A percentile compares a stretch with the other conserved stretches of the same genome.
Conservation (phyloP, 2,888 invertebrate species). For the Andrena bicolor region DNA sequence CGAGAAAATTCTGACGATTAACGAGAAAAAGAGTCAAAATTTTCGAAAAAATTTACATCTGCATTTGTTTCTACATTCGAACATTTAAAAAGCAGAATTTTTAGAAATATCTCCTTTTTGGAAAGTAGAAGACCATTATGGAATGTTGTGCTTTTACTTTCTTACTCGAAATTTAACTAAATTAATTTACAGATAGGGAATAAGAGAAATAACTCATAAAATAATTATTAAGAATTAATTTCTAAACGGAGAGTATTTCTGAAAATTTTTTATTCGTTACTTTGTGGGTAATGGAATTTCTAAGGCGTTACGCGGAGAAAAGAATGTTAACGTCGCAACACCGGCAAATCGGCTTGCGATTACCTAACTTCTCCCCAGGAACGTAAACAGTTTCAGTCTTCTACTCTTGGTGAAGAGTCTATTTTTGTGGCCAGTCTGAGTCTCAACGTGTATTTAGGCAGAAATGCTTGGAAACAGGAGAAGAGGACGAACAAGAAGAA, state of each 20-base stretch:
- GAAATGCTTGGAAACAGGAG: conserved; percentile 10
- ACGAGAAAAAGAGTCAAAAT: background rate
- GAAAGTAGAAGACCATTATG: background rate
- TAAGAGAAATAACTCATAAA: background rate
- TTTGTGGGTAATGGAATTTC: background rate
- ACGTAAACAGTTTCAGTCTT: conserved; percentile 47
- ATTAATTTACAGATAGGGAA: background rate
- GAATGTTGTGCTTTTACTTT: too few relatives aligned
- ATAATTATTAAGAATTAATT: background rate
- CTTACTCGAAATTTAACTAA: too few relatives aligned
- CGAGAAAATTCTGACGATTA: conserved; percentile 11
- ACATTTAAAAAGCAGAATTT: background rate
- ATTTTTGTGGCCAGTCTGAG: conserved; percentile 50
- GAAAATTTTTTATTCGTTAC: background rate
- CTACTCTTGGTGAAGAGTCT: conserved; percentile 46
- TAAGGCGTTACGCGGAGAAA: background rate
- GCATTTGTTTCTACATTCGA: background rate
- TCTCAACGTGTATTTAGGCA: conserved; percentile 3
- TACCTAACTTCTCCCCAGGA: conserved; percentile 38
- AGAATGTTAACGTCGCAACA: conserved; percentile 8
- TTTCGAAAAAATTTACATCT: background rate
- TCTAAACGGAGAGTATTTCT: background rate
- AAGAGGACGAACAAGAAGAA: background rate
- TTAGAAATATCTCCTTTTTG: background rate
- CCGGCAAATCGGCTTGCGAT: conserved; percentile 9